Conservation (phyloP, 2,797 vertebrate species). For the Monodelphis domestica region DNA sequence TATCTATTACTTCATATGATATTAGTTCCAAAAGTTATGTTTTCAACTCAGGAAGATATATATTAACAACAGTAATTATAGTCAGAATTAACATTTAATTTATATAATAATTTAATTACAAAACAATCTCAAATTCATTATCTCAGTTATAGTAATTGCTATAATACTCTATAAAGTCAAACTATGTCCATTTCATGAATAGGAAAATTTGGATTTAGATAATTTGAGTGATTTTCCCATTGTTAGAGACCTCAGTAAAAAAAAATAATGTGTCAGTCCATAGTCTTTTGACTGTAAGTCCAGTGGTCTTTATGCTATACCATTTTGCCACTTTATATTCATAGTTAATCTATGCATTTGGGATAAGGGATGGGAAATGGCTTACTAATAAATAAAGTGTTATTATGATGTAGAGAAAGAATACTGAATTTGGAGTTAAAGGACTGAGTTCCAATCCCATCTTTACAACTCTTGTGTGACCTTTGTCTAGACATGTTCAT, state of each 20-base stretch:
- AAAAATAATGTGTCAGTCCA: neutral
- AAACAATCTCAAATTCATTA: neutral
- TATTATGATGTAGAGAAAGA: neutral
- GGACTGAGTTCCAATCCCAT: neutral
- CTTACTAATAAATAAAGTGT: neutral
- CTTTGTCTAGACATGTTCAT: neutral
- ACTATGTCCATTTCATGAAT: neutral
- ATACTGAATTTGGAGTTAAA: neutral
- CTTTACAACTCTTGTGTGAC: neutral
- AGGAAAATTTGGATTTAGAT: neutral
- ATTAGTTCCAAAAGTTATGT: neutral
- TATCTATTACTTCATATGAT: neutral
- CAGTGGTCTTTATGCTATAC: neutral
- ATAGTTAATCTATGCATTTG: neutral
- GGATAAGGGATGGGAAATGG: neutral
- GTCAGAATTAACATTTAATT: neutral
- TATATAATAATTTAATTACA: neutral
- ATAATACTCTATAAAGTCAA: neutral
- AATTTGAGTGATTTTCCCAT: neutral
- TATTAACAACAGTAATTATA: neutral
- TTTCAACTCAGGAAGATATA: neutral
- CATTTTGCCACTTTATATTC: neutral
- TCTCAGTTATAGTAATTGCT: neutral
- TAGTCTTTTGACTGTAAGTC: neutral
- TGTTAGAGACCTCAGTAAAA: neutral